A percentile compares a stretch with the other conserved stretches of the same genome.
Evolutionary conservation across 92 coral and sea anemone species (phyloP).

Genomic region (Bergia sp.): DNA sequence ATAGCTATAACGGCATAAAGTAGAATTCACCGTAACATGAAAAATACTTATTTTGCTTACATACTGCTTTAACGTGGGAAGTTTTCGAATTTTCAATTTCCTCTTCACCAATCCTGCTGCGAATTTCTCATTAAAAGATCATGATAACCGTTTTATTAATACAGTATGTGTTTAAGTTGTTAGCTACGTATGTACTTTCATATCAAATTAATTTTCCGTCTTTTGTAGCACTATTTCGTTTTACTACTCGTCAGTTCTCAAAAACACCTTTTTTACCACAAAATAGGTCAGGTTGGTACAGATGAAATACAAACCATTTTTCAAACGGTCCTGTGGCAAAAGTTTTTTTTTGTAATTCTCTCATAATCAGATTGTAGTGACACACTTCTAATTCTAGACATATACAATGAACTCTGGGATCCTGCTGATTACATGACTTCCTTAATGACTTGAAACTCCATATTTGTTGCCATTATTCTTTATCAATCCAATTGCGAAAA

Average conservation of each 20-base stretch:
- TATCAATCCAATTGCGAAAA: not conserved
- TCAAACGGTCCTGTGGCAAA: not conserved
- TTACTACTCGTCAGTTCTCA: not conserved
- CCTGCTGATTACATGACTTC: not conserved
- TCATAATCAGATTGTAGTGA: not conserved
- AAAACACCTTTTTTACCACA: not conserved
- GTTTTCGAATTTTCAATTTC: not conserved
- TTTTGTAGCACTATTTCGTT: not conserved
- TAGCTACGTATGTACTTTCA: not conserved
- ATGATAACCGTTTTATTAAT: not conserved
- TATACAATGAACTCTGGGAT: not conserved
- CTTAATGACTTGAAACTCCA: not conserved
- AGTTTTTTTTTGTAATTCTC: no score
- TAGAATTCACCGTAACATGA: not conserved
- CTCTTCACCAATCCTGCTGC: not conserved
- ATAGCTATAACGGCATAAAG: no score
- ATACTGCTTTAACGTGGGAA: not conserved
- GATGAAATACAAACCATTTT: not conserved
- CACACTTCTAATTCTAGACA: not conserved
- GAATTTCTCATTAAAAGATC: not conserved
- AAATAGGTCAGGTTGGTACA: not conserved
- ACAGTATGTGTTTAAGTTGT: not conserved
- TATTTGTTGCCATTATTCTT: not conserved
- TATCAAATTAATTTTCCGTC: not conserved
- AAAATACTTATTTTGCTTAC: not conserved